phyloP scores from a whole-genome alignment of 2,113 vertebrate species.

The Toxostoma redivivum region DNA sequence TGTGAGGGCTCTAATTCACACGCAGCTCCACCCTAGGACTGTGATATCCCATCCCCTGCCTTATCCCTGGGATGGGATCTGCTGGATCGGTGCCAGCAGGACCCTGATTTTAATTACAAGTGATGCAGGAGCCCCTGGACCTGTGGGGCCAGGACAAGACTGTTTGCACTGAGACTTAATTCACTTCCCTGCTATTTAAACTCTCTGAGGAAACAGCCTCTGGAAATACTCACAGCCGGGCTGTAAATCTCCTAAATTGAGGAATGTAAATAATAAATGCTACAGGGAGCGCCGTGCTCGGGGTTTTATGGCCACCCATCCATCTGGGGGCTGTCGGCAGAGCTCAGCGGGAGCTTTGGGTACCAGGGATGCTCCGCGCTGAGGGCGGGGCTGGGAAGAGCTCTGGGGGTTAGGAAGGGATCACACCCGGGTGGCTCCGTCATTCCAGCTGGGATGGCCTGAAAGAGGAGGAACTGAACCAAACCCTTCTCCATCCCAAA shows the following conservation, averaged over 20 bases:
- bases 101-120: background rate
- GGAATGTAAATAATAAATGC: conserved; percentile 39
- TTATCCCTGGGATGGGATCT: fast-evolving
- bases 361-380: fast-evolving
- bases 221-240: background rate
- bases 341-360: background rate
- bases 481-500: background rate
- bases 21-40: background rate
- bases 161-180: background rate
- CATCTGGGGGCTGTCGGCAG: background rate
- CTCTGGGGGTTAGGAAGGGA: fast-evolving
- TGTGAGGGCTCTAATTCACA: background rate
- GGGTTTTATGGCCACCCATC: background rate
- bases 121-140: fast-evolving
- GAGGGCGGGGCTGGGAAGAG: background rate
- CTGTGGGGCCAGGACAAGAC: fast-evolving
- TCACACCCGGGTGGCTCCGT: fast-evolving
- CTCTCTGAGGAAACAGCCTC: background rate
- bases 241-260: conserved; percentile 38
- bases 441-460: background rate
- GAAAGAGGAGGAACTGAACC: background rate
- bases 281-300: background rate
- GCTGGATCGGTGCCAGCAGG: fast-evolving
- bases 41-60: background rate
- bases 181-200: background rate